These are phyloP conservation scores for Microtus pennsylvanicus DNA, from an alignment of 2,113 vertebrate genomes.

Conservation along the genomic window DNA sequence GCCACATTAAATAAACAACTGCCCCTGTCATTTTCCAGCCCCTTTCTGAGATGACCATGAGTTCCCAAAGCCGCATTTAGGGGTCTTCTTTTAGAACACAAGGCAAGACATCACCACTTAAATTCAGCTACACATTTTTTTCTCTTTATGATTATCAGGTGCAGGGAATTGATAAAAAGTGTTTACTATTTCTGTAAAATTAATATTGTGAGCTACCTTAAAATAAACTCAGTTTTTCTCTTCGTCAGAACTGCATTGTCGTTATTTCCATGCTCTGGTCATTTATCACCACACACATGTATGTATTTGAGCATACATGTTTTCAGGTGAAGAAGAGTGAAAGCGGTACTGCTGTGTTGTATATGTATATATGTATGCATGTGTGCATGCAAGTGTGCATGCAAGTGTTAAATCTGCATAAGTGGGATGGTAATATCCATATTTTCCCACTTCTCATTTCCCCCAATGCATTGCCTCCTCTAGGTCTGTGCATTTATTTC, in stretches of 20 bases:
- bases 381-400: no score
- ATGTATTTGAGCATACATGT: neutral
- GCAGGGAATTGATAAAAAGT: neutral
- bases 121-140: neutral
- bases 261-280: neutral
- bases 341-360: neutral
- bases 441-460: neutral
- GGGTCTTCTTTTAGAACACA: neutral
- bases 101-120: neutral
- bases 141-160: neutral
- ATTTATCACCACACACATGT: neutral
- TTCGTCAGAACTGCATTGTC: neutral
- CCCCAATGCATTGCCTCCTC: neutral
- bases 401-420: neutral
- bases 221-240: neutral
- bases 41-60: neutral
- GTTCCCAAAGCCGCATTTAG: fast-evolving
- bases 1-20: neutral
- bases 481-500: neutral
- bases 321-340: neutral
- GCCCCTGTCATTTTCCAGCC: neutral
- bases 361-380: neutral
- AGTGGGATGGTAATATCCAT: neutral
- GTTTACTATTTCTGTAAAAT: neutral
- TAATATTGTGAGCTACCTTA: neutral